phyloP scores from a whole-genome alignment of 1,140 invertebrate genomes.

The Drosophila kanapiae region DNA sequence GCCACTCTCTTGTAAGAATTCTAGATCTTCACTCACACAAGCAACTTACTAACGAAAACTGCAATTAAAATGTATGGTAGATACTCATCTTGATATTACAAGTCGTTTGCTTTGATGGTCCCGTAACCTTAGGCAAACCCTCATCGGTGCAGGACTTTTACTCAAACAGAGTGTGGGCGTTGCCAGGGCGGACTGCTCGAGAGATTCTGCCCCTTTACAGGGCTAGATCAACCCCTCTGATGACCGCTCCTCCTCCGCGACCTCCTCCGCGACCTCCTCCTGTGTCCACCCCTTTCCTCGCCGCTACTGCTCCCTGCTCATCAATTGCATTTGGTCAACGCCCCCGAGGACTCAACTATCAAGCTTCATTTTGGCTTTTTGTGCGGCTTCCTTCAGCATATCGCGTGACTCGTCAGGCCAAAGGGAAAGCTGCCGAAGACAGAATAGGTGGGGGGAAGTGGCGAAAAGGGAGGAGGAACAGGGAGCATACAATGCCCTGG shows the following conservation, averaged over 20 bases:
- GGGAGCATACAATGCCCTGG: slow-evolving; percentile 22
- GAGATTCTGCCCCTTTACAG: slow-evolving; percentile 9
- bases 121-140: not conserved
- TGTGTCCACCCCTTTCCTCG: not conserved
- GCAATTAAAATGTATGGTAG: too few relatives aligned
- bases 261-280: too few relatives aligned
- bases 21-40: too few relatives aligned
- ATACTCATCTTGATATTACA: too few relatives aligned
- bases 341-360: slow-evolving; percentile 38
- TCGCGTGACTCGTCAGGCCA: slow-evolving; percentile 64
- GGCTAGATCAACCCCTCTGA: slow-evolving; percentile 12
- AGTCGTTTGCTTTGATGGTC: not conserved
- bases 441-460: too few relatives aligned
- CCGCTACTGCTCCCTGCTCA: slow-evolving; percentile 32
- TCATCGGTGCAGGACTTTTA: slow-evolving; percentile 45
- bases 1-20: too few relatives aligned
- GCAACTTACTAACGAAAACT: too few relatives aligned
- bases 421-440: slow-evolving; percentile 6
- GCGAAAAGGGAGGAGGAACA: not conserved
- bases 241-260: not conserved
- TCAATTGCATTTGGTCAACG: slow-evolving; percentile 75
- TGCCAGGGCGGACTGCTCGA: not conserved
- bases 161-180: slow-evolving; percentile 58
- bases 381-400: slow-evolving; percentile 51
- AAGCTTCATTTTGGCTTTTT: slow-evolving; percentile 48